phyloP scores from a whole-genome alignment of 1,140 invertebrate genomes.

The Zaprionus camerounensis region DNA sequence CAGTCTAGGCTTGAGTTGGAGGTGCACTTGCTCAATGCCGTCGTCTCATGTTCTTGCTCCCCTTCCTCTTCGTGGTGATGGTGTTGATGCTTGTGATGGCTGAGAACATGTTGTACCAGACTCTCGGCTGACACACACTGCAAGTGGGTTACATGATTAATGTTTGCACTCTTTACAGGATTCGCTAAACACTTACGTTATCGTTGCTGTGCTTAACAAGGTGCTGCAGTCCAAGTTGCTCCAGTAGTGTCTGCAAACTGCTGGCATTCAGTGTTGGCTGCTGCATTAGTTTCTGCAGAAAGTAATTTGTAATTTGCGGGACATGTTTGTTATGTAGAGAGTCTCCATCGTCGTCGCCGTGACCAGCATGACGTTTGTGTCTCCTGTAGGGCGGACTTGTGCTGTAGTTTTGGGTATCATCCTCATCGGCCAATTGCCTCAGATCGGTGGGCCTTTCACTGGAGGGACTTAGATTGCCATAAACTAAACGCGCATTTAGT shows the following conservation, averaged over 20 bases:
- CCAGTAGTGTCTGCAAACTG: constrained; percentile 87
- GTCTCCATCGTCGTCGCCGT: constrained; percentile 41
- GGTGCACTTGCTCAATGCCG: constrained; percentile 50
- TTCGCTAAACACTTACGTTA: constrained; percentile 83
- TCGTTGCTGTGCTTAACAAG: constrained; percentile 85
- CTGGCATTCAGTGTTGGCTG: constrained; percentile 65
- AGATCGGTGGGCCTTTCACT: constrained; percentile 74
- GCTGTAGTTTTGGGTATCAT: constrained; percentile 72
- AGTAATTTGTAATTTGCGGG: constrained; percentile 74
- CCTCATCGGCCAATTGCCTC: constrained; percentile 60
- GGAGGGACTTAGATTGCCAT: constrained; percentile 65
- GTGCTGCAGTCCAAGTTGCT: constrained; percentile 86
- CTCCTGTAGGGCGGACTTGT: constrained; percentile 67
- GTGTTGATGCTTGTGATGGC: constrained; percentile 47
- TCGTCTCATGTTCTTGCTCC: constrained; percentile 11
- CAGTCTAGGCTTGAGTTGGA: constrained; percentile 35
- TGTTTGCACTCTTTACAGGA: background rate
- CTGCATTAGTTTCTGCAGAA: constrained; percentile 85
- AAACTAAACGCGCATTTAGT: constrained; percentile 67
- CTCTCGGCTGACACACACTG: constrained; percentile 58
- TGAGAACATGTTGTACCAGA: constrained; percentile 72
- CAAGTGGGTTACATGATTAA: constrained; percentile 38
- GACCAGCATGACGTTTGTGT: constrained; percentile 73
- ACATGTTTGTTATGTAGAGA: constrained; percentile 27
- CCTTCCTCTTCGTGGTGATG: constrained; percentile 50